Base-by-base conservation (phyloP, 2,888 invertebrate species). In the Teinopalpus imperialis region DNA sequence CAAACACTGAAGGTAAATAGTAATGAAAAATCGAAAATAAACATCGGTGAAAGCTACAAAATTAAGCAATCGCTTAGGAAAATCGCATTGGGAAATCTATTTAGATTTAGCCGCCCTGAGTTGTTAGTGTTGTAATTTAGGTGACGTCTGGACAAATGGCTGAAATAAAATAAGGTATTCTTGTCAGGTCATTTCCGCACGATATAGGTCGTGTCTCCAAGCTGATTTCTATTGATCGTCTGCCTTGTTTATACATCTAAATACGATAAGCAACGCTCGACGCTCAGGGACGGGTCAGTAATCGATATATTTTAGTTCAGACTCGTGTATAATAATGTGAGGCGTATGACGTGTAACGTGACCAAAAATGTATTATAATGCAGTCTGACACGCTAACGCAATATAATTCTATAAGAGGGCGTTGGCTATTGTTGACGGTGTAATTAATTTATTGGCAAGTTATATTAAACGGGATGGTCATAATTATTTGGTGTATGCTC, bases 201-300 rank as follows among this genome's bases (percentile, higher is more conserved):
- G 31, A 48, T 47, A 47, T 41, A 45, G 53, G 51, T 53, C 63
- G 55, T 54, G 54, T 61, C 54, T 59, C 54, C 57, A 54, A 57
- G 56, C 58, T 66, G 68, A 75, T 70, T 70, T 66, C 61, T 77
- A 79, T 79, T 66, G 76, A 78, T 74, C 69, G 69, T 18, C 18
- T 6, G 32, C 56, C 61, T 66, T 71, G 74, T 75, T 76, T 72
- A 69, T 74, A 66, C 63, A 56, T 69, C 63, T 70, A 74, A 75
- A 73, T 63, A 67, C 63, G 64, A 67, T 57, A 65, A 57, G 59
- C 57, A 55, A 57, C 63, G 61, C 57, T 50, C 60, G 44, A 46
- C 58, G 68, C 61, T 66, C 74, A 72, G 62, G 70, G 73, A 60
- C 72, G 59, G 68, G 66, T 63, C 62, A 61, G 48, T 57, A 74